Evolutionary conservation across 2,888 invertebrate species (phyloP).

Genomic region (Drosophila pullipes): DNA sequence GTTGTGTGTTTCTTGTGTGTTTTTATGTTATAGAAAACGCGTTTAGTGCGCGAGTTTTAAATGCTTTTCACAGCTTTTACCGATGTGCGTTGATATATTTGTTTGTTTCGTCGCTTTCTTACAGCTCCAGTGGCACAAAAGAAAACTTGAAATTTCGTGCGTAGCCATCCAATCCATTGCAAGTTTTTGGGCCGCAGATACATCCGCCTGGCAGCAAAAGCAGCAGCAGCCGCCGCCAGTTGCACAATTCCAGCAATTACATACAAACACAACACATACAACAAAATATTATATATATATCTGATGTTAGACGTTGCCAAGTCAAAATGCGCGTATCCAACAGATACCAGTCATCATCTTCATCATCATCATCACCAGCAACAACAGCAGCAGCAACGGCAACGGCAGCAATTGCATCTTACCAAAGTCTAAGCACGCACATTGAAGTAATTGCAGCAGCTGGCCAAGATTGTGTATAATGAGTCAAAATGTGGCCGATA

Average conservation of each 20-base stretch:
- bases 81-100: slow-evolving; percentile 31
- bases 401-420: slow-evolving; percentile 62
- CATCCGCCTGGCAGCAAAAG: slow-evolving; percentile 57
- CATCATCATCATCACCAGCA: slow-evolving; percentile 48
- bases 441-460: slow-evolving; percentile 73
- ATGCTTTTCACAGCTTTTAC: slow-evolving; percentile 73
- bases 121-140: slow-evolving; percentile 60
- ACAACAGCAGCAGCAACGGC: slow-evolving; percentile 22
- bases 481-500: slow-evolving; percentile 86
- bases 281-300: slow-evolving; percentile 25
- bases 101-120: slow-evolving; percentile 63
- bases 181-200: slow-evolving; percentile 67
- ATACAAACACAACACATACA: slow-evolving; percentile 7
- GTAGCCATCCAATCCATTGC: slow-evolving; percentile 58
- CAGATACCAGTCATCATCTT: slow-evolving; percentile 64
- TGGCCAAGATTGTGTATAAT: slow-evolving; percentile 73
- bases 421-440: slow-evolving; percentile 74
- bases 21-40: slow-evolving; percentile 49
- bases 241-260: slow-evolving; percentile 58
- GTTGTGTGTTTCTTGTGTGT: background rate
- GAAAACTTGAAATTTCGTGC: slow-evolving; percentile 73
- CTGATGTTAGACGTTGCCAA: slow-evolving; percentile 51
- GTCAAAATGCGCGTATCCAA: slow-evolving; percentile 73
- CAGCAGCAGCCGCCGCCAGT: slow-evolving; percentile 24
- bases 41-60: slow-evolving; percentile 56